Conservation (phyloP, 2,797 vertebrate species). For the Balearica regulorum region DNA sequence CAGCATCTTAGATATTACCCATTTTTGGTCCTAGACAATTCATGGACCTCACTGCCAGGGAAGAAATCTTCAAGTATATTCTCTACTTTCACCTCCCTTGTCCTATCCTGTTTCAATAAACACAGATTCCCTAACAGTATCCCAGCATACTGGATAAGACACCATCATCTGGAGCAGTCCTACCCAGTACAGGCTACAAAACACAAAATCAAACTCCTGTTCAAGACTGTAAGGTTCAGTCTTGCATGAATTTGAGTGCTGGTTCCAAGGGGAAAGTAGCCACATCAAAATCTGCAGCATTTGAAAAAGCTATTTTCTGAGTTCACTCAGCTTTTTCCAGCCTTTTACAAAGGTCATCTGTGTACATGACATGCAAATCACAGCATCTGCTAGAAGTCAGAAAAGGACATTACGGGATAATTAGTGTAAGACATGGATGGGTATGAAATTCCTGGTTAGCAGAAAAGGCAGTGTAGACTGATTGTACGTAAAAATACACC, state of each 20-base stretch:
- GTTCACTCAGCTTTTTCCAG: neutral
- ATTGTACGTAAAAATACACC: neutral
- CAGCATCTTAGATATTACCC: neutral
- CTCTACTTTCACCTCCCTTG: neutral
- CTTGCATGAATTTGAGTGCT: neutral
- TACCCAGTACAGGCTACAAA: neutral
- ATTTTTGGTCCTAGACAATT: neutral
- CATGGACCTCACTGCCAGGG: neutral
- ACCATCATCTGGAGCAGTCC: neutral
- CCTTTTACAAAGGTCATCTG: neutral
- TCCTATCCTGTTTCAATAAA: neutral
- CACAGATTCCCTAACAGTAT: neutral
- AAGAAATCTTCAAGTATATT: neutral
- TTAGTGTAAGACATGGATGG: neutral
- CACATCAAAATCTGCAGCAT: neutral
- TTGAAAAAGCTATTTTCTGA: neutral
- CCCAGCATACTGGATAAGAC: neutral
- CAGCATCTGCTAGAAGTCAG: neutral
- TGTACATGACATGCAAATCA: neutral
- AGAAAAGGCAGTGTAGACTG: neutral
- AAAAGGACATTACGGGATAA: neutral
- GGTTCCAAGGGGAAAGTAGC: neutral
- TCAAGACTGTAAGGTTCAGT: neutral
- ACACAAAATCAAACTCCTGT: neutral
- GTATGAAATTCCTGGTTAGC: neutral